Evolutionary conservation across 64 coral and sea anemone species (phyloP).

Genomic region (Montipora cactus): DNA sequence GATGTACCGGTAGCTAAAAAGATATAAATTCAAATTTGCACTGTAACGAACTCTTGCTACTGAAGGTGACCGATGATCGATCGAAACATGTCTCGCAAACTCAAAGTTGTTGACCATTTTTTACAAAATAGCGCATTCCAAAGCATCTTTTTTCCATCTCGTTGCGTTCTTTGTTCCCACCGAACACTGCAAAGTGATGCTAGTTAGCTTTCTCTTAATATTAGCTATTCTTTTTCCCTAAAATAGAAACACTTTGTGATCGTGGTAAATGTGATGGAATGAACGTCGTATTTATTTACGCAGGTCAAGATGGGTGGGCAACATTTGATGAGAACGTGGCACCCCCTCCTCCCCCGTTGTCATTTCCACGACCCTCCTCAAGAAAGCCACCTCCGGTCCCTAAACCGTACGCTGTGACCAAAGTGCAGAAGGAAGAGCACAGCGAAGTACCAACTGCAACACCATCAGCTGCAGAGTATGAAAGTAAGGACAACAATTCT

Average conservation of each 20-base stretch:
- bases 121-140: too few relatives aligned
- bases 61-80: neutral
- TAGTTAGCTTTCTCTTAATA: too few relatives aligned
- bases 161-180: too few relatives aligned
- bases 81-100: too few relatives aligned
- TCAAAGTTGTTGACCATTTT: too few relatives aligned
- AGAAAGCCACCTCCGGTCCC: constrained; percentile 73
- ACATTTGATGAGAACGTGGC: constrained; percentile 63
- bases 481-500: neutral
- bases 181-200: too few relatives aligned
- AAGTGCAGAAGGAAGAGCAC: constrained; percentile 34
- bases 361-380: constrained; percentile 11
- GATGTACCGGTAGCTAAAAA: too few relatives aligned
- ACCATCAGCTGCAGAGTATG: neutral
- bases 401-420: constrained; percentile 79
- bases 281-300: neutral
- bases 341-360: constrained; percentile 76
- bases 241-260: too few relatives aligned
- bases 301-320: constrained; percentile 59
- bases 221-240: too few relatives aligned
- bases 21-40: neutral
- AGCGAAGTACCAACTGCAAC: neutral
- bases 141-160: too few relatives aligned
- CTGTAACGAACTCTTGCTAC: neutral
- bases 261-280: too few relatives aligned